Conservation (phyloP, 2,113 vertebrate species). For the Ageneiosus marmoratus region DNA sequence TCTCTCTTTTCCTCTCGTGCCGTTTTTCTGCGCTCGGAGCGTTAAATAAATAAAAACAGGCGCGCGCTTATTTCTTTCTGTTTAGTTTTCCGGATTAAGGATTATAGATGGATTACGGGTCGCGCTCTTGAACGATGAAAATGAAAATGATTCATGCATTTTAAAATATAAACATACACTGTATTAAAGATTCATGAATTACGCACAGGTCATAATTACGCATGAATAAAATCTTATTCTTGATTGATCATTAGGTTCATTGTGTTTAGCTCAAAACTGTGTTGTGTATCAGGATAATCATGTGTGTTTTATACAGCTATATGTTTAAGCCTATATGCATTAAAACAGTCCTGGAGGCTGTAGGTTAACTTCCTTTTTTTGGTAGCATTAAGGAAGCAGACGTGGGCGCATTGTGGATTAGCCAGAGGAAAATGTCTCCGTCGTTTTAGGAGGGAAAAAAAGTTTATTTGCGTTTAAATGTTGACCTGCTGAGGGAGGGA, state of each 20-base stretch:
- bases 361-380: neutral
- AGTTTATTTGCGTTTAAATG: conserved; percentile 30
- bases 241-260: neutral
- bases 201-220: neutral
- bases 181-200: neutral
- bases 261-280: neutral
- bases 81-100: neutral
- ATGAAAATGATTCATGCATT: neutral
- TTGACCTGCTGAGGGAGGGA: conserved; percentile 23
- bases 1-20: neutral
- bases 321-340: too few relatives aligned
- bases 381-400: neutral
- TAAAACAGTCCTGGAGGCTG: neutral
- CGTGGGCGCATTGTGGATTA: neutral
- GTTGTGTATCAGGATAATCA: neutral
- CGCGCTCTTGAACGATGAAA: neutral
- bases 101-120: neutral
- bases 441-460: neutral
- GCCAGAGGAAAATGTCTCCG: conserved; percentile 14
- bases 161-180: too few relatives aligned
- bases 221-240: neutral
- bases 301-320: neutral
- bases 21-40: neutral
- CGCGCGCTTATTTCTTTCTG: neutral
- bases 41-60: conserved; percentile 24